These are phyloP conservation scores for Morone saxatilis DNA, from an alignment of 2,113 vertebrate genomes.

Conservation along the genomic window DNA sequence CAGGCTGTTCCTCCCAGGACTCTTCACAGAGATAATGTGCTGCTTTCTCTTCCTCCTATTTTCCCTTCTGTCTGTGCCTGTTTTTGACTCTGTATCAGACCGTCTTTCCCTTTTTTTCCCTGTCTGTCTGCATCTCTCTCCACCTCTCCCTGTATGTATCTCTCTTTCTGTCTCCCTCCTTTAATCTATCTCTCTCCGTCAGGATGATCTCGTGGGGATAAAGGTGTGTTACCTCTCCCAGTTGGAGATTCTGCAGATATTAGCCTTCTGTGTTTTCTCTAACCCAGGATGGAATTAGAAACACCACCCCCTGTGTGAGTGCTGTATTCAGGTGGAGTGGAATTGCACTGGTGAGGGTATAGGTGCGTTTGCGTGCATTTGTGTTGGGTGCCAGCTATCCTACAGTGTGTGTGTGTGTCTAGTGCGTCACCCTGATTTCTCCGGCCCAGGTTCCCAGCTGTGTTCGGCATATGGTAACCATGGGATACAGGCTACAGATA, in stretches of 20 bases:
- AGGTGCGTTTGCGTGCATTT: constrained; percentile 44
- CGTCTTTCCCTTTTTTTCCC: constrained; percentile 1
- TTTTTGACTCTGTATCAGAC: constrained; percentile 57
- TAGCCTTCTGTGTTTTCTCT: constrained; percentile 70
- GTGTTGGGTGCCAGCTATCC: constrained; percentile 73
- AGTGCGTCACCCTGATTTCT: constrained; percentile 82
- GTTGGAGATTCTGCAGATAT: constrained; percentile 78
- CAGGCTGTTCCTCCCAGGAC: constrained; percentile 77
- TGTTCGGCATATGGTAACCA: constrained; percentile 85
- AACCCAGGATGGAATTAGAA: constrained; percentile 74
- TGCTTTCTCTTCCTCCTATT: constrained; percentile 56
- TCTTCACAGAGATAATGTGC: constrained; percentile 71
- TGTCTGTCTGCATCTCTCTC: constrained; percentile 26
- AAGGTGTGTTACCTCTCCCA: constrained; percentile 70
- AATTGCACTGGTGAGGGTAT: constrained; percentile 18
- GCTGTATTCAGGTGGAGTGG: constrained; percentile 42
- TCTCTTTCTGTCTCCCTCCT: constrained; percentile 30
- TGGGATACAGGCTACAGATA: constrained; percentile 78
- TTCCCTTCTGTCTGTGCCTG: constrained; percentile 48
- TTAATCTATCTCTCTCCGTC: constrained; percentile 61
- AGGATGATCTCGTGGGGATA: constrained; percentile 69
- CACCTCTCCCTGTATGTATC: constrained; percentile 16
- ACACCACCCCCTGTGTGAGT: constrained; percentile 48
- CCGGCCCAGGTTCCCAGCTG: constrained; percentile 76
- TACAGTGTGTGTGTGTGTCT: constrained; percentile 72